These are phyloP conservation scores for Geotrypetes seraphini DNA, from an alignment of 2,797 vertebrate genomes.

Conservation along the genomic window DNA sequence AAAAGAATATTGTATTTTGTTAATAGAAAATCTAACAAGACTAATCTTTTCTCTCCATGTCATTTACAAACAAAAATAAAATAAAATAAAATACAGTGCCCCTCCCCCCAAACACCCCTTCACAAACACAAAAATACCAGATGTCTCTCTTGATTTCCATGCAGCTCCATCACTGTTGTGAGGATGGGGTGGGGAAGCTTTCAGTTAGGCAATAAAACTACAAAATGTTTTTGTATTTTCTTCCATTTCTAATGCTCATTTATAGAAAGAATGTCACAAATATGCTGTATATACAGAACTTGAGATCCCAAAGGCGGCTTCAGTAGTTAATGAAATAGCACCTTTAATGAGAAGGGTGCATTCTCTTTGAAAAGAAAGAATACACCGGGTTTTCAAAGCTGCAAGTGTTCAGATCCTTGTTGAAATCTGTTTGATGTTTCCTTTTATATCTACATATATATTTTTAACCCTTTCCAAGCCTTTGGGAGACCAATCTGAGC, in stretches of 20 bases:
- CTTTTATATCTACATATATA: neutral
- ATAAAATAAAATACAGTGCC: too few relatives aligned
- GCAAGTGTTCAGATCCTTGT: constrained; percentile 30
- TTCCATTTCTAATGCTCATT: constrained; percentile 38
- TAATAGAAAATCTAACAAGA: neutral
- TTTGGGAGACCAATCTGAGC: too few relatives aligned
- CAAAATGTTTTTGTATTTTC: constrained; percentile 4
- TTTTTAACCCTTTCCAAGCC: constrained; percentile 25
- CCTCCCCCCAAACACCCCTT: too few relatives aligned
- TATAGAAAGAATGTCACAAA: constrained; percentile 53
- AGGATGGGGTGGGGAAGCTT: neutral
- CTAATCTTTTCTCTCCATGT: neutral
- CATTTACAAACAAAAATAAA: neutral
- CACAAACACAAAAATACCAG: too few relatives aligned
- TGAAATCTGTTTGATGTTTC: constrained; percentile 22
- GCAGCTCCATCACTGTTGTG: neutral
- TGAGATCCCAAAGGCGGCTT: constrained; percentile 42
- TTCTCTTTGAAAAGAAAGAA: neutral
- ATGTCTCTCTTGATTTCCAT: too few relatives aligned
- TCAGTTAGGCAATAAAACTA: constrained; percentile 17
- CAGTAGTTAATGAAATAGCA: constrained; percentile 54
- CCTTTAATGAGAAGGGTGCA: constrained; percentile 41
- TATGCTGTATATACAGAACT: constrained; percentile 45
- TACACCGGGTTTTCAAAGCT: too few relatives aligned
- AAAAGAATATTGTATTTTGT: too few relatives aligned